Conservation (phyloP, 2,113 vertebrate genomes). For the Solea solea region DNA sequence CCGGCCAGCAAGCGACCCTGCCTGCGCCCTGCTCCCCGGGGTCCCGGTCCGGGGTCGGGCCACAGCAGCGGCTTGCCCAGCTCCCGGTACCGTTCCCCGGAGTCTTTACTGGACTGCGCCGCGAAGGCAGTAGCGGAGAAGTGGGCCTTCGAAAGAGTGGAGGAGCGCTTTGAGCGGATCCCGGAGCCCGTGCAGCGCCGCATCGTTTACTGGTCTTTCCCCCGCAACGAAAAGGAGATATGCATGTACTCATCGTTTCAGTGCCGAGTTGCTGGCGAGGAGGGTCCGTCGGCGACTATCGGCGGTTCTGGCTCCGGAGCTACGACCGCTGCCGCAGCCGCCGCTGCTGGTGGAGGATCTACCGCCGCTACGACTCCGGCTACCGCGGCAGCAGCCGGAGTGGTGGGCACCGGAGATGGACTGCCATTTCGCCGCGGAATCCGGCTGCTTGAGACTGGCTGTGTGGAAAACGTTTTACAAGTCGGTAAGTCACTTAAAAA, state of each 20-base stretch:
- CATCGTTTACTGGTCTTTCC: slow-evolving; percentile 97
- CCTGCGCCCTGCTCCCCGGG: slow-evolving; percentile 84
- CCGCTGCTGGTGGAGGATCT: slow-evolving; percentile 68
- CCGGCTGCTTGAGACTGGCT: slow-evolving; percentile 93
- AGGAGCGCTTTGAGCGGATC: slow-evolving; percentile 96
- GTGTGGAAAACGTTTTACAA: slow-evolving; percentile 98
- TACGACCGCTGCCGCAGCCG: slow-evolving; percentile 40
- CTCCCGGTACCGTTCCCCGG: slow-evolving; percentile 86
- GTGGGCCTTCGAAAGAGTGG: slow-evolving; percentile 96
- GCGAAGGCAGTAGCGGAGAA: slow-evolving; percentile 95
- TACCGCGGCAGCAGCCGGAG: slow-evolving; percentile 66
- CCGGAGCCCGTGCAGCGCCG: slow-evolving; percentile 96
- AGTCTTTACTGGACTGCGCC: slow-evolving; percentile 93
- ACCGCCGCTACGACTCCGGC: slow-evolving; percentile 62
- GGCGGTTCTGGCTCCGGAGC: slow-evolving; percentile 70
- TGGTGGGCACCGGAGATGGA: slow-evolving; percentile 82
- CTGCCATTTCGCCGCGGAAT: slow-evolving; percentile 95
- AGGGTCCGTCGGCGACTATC: slow-evolving; percentile 73
- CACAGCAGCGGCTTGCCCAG: slow-evolving; percentile 74
- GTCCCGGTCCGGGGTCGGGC: slow-evolving; percentile 81
- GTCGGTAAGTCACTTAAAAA: slow-evolving; percentile 88
- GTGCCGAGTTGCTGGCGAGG: slow-evolving; percentile 86
- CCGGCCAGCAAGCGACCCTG: slow-evolving; percentile 90
- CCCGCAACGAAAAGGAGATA: slow-evolving; percentile 95
- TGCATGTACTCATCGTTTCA: slow-evolving; percentile 98